These are phyloP conservation scores for Laodelphax striatellus DNA, from an alignment of 1,140 invertebrate species.

Conservation along the genomic window DNA sequence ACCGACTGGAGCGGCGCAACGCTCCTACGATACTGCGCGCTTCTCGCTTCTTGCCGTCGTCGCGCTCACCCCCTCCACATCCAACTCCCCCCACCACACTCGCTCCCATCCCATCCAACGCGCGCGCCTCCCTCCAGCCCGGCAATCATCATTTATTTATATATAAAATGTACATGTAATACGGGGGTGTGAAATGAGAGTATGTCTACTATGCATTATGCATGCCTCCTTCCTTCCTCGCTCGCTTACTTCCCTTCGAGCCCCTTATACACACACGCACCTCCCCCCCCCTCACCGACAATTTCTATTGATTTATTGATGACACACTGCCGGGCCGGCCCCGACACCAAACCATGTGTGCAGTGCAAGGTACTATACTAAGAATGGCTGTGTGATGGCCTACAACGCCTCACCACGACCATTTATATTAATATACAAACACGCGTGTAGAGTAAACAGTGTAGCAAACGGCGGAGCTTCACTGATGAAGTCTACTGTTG, in stretches of 20 bases:
- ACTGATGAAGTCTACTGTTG: not conserved
- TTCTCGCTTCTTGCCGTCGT: not conserved
- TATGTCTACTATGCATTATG: constrained; percentile 23
- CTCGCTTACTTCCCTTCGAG: constrained; percentile 10
- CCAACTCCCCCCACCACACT: constrained; percentile 7
- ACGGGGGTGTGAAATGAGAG: constrained; percentile 25
- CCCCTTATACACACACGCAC: constrained; percentile 11
- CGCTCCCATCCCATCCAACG: not conserved
- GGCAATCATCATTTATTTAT: constrained; percentile 22
- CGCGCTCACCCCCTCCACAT: not conserved
- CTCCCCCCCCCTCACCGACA: not conserved
- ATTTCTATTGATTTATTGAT: constrained; percentile 19
- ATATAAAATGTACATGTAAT: constrained; percentile 27
- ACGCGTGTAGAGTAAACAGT: not conserved
- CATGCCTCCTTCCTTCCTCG: constrained; percentile 7
- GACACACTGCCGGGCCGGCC: not conserved
- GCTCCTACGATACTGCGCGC: not conserved
- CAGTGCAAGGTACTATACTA: not conserved
- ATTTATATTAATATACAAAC: not conserved
- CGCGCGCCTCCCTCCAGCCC: not conserved
- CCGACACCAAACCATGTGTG: not conserved
- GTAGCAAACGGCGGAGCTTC: not conserved
- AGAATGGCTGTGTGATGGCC: not conserved
- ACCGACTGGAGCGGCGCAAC: not conserved
- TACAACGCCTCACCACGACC: not conserved